Evolutionary conservation across 1,140 invertebrate species (phyloP).

Genomic region (Atta cephalotes): DNA sequence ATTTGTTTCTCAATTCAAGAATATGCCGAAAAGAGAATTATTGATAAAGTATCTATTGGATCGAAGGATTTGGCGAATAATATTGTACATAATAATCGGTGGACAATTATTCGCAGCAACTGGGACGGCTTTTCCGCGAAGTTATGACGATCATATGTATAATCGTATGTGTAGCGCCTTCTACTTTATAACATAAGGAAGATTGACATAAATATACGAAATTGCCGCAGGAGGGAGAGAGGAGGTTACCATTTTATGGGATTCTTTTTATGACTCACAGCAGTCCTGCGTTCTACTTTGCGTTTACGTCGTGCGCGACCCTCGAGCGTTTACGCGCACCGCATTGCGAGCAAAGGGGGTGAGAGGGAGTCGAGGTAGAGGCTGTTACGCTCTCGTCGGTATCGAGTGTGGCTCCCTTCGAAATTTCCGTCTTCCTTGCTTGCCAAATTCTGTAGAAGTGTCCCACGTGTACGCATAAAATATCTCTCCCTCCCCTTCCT

Average conservation of each 20-base stretch:
- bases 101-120: constrained; percentile 18
- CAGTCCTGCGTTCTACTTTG: constrained; percentile 79
- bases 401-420: constrained; percentile 4
- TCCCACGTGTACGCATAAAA: constrained; percentile 56
- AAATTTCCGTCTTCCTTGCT: constrained; percentile 55
- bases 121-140: background rate
- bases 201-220: constrained; percentile 75
- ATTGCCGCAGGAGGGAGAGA: constrained; percentile 41
- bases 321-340: constrained; percentile 68
- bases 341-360: background rate
- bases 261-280: constrained; percentile 80
- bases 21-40: background rate
- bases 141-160: constrained; percentile 46
- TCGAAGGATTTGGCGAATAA: background rate
- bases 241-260: constrained; percentile 75
- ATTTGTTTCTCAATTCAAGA: background rate
- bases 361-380: background rate
- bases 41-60: background rate
- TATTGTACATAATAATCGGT: background rate
- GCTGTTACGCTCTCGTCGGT: background rate
- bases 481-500: background rate
- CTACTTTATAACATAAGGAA: constrained; percentile 64
- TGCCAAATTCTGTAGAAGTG: constrained; percentile 58
- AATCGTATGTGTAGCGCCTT: constrained; percentile 17
- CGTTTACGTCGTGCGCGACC: constrained; percentile 78